Evolutionary conservation across 1,140 invertebrate genomes (phyloP).

Genomic region (Oedothorax gibbosus): DNA sequence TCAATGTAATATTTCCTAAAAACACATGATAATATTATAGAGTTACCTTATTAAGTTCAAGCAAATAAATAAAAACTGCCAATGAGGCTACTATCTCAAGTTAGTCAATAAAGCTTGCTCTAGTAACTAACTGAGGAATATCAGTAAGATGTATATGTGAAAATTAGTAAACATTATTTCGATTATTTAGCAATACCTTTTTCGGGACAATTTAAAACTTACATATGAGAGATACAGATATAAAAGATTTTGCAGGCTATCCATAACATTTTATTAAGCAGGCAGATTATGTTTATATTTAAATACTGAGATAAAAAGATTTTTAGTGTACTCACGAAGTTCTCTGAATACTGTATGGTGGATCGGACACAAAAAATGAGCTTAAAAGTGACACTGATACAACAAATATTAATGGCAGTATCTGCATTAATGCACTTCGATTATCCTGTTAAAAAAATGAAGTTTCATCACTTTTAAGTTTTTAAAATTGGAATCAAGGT

Average conservation of each 20-base stretch:
- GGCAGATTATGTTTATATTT: too few species aligned
- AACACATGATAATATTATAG: neutral
- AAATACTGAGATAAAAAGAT: too few species aligned
- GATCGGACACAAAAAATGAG: slow-evolving; percentile 45
- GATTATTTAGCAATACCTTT: too few species aligned
- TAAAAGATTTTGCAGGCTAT: too few species aligned
- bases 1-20: slow-evolving; percentile 53
- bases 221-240: too few species aligned
- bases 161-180: too few species aligned
- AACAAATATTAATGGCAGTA: slow-evolving; percentile 41
- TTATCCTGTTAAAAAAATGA: slow-evolving; percentile 10
- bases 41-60: too few species aligned
- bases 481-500: neutral
- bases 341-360: slow-evolving; percentile 36
- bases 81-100: neutral
- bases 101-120: neutral
- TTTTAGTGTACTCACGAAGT: slow-evolving; percentile 33
- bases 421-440: slow-evolving; percentile 32
- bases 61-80: neutral
- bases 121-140: neutral
- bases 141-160: too few species aligned
- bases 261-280: too few species aligned
- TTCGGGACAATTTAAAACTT: too few species aligned
- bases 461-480: slow-evolving; percentile 3
- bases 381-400: slow-evolving; percentile 36